Evolutionary conservation across 2,113 vertebrate genomes (phyloP).

Genomic region (Gymnocephalus cernua): DNA sequence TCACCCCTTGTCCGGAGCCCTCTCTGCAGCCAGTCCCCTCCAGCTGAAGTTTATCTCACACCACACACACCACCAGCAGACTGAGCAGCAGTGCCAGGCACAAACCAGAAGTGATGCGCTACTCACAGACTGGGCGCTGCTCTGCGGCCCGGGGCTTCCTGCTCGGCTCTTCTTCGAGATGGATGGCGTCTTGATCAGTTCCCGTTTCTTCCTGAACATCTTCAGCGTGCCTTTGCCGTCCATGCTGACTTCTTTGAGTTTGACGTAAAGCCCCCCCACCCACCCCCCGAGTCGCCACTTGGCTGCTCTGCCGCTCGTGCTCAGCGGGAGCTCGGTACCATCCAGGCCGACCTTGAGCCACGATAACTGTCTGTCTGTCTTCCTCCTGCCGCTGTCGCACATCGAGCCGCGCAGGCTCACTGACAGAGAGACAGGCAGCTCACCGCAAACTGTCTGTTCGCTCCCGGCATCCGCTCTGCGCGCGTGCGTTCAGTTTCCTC

Average conservation of each 20-base stretch:
- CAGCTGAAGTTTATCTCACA: conserved; percentile 58
- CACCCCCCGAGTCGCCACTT: conserved; percentile 81
- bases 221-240: conserved; percentile 79
- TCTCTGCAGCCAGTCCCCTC: conserved; percentile 21
- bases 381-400: conserved; percentile 74
- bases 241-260: conserved; percentile 71
- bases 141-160: conserved; percentile 90
- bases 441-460: conserved; percentile 57
- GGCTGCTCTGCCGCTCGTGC: conserved; percentile 28
- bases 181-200: conserved; percentile 95
- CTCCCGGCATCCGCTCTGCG: conserved; percentile 75
- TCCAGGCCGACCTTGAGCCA: conserved; percentile 59
- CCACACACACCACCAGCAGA: not conserved
- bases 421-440: conserved; percentile 53
- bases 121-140: conserved; percentile 86
- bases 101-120: conserved; percentile 72
- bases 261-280: conserved; percentile 73
- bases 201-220: conserved; percentile 96
- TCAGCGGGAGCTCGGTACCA: conserved; percentile 67
- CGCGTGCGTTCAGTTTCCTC: conserved; percentile 29
- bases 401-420: conserved; percentile 79
- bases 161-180: conserved; percentile 95
- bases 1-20: not conserved
- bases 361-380: conserved; percentile 58
- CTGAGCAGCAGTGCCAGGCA: not conserved